A percentile compares a stretch with the other conserved stretches of the same genome.
phyloP scores from a whole-genome alignment of 1,140 invertebrate species.

The Uloborus diversus region DNA sequence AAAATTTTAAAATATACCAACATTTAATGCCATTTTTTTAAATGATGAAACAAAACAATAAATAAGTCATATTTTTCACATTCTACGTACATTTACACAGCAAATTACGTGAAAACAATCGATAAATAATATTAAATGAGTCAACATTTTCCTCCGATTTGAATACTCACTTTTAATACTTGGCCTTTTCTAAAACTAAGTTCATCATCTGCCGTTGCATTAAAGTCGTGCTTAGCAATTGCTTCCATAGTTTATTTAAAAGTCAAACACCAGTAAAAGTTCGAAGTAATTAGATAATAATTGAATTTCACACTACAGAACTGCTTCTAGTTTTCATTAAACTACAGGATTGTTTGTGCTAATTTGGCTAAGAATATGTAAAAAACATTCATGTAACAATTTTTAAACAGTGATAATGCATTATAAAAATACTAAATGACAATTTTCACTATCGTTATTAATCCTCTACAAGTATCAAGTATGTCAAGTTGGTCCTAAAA shows the following conservation, averaged over 20 bases:
- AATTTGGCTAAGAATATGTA: neutral
- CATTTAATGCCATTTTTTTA: too few relatives aligned
- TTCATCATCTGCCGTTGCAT: slow-evolving; percentile 97
- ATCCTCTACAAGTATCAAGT: neutral
- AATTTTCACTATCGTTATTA: neutral
- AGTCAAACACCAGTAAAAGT: neutral
- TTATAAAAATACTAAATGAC: neutral
- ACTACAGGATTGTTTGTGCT: too few relatives aligned
- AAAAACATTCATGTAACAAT: neutral
- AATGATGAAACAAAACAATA: too few relatives aligned
- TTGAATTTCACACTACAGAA: neutral
- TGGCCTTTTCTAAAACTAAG: slow-evolving; percentile 95
- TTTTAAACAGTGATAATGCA: neutral
- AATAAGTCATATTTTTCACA: too few relatives aligned
- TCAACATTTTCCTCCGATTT: too few relatives aligned
- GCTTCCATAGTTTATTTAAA: slow-evolving; percentile 86
- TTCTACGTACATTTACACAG: too few relatives aligned
- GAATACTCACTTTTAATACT: slow-evolving; percentile 84
- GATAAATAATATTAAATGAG: too few relatives aligned
- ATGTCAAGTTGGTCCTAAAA: neutral
- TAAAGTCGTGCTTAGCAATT: slow-evolving; percentile 98
- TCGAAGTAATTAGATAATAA: neutral
- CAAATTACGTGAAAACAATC: too few relatives aligned
- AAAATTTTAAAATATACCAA: too few relatives aligned
- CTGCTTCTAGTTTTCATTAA: neutral